A percentile compares a stretch with the other conserved stretches of the same genome.
These are phyloP conservation scores for Brachyalestes nurse DNA, from an alignment of 2,797 vertebrate species.

Conservation along the genomic window DNA sequence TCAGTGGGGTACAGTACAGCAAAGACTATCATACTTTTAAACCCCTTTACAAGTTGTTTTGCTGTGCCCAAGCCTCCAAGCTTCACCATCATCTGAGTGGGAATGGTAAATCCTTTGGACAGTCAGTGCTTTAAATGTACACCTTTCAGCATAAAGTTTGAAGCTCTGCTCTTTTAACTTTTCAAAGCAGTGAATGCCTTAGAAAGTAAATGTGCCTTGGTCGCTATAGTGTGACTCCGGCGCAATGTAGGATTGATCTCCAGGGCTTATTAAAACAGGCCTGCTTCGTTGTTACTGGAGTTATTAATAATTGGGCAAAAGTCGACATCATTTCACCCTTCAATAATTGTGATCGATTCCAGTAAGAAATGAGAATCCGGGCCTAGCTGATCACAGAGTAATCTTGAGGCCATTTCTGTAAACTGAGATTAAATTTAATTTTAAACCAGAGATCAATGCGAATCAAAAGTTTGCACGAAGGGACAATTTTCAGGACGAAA, in stretches of 20 bases:
- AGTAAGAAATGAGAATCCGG: not conserved
- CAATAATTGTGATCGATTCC: not conserved
- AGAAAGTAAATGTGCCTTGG: constrained; percentile 14
- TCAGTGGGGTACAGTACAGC: not conserved
- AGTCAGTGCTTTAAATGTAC: not conserved
- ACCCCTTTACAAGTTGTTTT: constrained; percentile 21
- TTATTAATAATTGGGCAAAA: constrained; percentile 18
- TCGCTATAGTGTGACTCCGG: not conserved
- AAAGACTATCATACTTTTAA: constrained; percentile 9
- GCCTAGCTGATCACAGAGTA: not conserved
- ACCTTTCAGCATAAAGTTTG: constrained; percentile 9
- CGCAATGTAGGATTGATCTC: constrained; percentile 12
- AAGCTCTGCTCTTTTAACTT: constrained; percentile 17
- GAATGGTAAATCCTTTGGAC: constrained; percentile 1
- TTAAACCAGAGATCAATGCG: constrained; percentile 12
- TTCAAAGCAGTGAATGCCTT: not conserved
- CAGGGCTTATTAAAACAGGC: constrained; percentile 16
- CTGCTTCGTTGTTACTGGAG: not conserved
- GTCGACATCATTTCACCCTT: not conserved
- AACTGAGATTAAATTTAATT: constrained; percentile 18
- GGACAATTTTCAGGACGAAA: not conserved
- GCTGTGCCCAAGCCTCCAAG: not conserved
- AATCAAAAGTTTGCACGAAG: constrained; percentile 14
- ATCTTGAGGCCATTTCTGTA: not conserved
- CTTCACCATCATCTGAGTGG: not conserved